phyloP scores from a whole-genome alignment of 2,797 vertebrate species.

The Fistularia tabacaria region DNA sequence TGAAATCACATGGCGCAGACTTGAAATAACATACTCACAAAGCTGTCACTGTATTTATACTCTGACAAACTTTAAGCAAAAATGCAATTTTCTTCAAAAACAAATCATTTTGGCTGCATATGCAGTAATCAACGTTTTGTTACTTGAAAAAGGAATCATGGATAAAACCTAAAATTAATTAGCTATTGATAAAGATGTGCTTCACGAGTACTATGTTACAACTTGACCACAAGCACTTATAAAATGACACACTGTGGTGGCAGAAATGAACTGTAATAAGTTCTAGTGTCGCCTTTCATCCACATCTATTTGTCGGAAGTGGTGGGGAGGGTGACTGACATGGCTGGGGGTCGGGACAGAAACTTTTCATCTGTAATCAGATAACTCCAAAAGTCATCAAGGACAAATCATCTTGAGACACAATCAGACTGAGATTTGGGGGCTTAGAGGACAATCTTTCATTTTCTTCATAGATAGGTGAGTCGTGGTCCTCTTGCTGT shows the following conservation, averaged over 20 bases:
- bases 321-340: constrained; percentile 32
- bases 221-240: constrained; percentile 11
- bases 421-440: constrained; percentile 63
- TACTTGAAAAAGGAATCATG: too few relatives aligned
- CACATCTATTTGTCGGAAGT: constrained; percentile 47
- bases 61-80: too few relatives aligned
- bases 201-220: constrained; percentile 29
- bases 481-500: constrained; percentile 70
- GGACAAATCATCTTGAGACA: constrained; percentile 65
- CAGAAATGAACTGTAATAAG: constrained; percentile 46
- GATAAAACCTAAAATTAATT: too few relatives aligned
- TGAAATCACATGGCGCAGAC: not conserved
- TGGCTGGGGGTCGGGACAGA: constrained; percentile 21
- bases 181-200: constrained; percentile 10
- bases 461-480: constrained; percentile 65
- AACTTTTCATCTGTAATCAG: constrained; percentile 63
- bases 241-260: constrained; percentile 24
- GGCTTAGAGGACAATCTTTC: constrained; percentile 60
- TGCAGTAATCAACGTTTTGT: too few relatives aligned
- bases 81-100: too few relatives aligned
- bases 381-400: constrained; percentile 69
- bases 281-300: constrained; percentile 38
- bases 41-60: not conserved
- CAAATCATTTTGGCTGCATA: too few relatives aligned
- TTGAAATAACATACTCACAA: not conserved